Evolutionary conservation across 2,113 vertebrate species (phyloP).

Genomic region (Antigone vipio): DNA sequence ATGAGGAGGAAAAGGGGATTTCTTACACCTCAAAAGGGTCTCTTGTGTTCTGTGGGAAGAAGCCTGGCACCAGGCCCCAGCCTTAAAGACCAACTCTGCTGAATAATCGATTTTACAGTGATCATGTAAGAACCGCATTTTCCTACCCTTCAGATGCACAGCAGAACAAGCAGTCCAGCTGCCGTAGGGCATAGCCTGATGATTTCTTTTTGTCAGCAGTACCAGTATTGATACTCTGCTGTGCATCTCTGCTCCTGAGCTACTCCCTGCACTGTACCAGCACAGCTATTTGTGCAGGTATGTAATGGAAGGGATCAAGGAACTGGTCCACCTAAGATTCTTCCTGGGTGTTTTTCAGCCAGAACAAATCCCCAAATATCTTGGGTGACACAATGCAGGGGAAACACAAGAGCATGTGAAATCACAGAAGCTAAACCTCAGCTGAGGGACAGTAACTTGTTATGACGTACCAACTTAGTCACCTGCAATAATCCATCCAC

Average conservation of each 20-base stretch:
- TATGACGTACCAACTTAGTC: background rate
- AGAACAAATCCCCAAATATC: background rate
- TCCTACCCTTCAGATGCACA: background rate
- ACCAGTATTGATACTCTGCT: background rate
- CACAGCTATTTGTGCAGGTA: background rate
- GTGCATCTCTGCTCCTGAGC: background rate
- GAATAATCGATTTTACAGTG: background rate
- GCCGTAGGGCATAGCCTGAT: fast-evolving
- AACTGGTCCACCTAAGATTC: background rate
- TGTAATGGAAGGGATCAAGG: background rate
- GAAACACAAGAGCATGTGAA: background rate
- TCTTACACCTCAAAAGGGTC: background rate
- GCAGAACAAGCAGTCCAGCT: background rate
- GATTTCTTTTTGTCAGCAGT: background rate
- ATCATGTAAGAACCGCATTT: background rate
- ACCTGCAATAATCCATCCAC: background rate
- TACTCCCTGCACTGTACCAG: background rate
- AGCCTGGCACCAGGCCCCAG: background rate
- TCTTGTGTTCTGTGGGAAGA: background rate
- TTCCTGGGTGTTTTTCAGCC: background rate
- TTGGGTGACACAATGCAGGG: background rate
- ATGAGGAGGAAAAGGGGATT: background rate
- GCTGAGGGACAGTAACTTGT: background rate
- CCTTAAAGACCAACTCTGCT: background rate
- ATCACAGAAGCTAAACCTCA: background rate